Conservation (phyloP, 2,113 vertebrate species). For the Xenopus tropicalis region DNA sequence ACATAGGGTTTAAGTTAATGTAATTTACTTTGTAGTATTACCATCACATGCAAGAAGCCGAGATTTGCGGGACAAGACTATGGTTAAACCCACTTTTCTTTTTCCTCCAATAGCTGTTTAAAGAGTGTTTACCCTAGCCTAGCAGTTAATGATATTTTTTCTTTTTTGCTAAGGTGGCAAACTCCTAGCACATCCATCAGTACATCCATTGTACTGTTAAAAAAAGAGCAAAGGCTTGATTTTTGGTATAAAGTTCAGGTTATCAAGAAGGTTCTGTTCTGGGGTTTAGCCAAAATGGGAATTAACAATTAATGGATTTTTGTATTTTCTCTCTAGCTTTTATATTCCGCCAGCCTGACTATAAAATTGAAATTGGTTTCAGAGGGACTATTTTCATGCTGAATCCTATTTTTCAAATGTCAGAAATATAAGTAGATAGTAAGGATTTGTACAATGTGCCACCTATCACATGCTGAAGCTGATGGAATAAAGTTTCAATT, state of each 20-base stretch:
- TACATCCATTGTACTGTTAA: no score
- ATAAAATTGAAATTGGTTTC: constrained; percentile 44
- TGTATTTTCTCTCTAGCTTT: constrained; percentile 37
- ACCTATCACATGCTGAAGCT: constrained; percentile 32
- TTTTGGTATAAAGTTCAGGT: not conserved
- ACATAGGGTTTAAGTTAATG: no score
- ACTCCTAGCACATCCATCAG: no score
- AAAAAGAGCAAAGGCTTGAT: no score
- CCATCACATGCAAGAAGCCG: no score
- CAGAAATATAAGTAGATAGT: constrained; percentile 43
- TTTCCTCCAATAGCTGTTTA: no score
- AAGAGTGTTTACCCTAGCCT: no score
- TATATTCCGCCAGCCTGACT: constrained; percentile 34
- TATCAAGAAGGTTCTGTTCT: constrained; percentile 32
- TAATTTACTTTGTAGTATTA: no score
- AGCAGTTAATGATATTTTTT: no score
- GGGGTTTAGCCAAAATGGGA: constrained; percentile 43
- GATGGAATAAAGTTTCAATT: constrained; percentile 41
- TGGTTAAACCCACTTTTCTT: no score
- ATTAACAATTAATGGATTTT: constrained; percentile 44
- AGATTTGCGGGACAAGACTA: no score
- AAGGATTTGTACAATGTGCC: constrained; percentile 33
- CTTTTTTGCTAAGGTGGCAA: no score
- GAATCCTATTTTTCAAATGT: constrained; percentile 45
- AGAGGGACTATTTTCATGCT: constrained; percentile 43